These are phyloP conservation scores for Phoeniculus purpureus DNA, from an alignment of 2,797 vertebrate genomes.

Conservation along the genomic window DNA sequence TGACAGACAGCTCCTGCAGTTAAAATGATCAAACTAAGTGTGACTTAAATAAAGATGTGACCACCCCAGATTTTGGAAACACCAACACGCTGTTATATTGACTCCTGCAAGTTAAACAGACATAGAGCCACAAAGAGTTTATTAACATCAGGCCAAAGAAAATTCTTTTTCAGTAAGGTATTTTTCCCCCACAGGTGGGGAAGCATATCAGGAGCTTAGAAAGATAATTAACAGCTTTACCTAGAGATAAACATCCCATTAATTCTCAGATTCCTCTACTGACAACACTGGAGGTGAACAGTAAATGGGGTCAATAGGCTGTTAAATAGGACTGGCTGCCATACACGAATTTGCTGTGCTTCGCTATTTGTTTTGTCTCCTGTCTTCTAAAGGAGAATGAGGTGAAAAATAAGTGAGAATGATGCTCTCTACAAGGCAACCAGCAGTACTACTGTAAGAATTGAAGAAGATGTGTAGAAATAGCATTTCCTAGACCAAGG, in stretches of 20 bases:
- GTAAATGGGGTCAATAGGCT: background rate
- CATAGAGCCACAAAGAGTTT: conserved; percentile 1
- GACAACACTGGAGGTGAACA: background rate
- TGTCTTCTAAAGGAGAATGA: background rate
- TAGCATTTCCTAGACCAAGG: background rate
- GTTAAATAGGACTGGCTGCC: background rate
- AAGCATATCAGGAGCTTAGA: background rate
- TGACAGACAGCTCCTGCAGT: background rate
- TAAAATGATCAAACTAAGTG: conserved; percentile 21
- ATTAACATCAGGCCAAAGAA: conserved; percentile 9
- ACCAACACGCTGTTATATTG: background rate
- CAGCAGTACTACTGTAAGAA: background rate
- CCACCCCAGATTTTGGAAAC: conserved; percentile 10
- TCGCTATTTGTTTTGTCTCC: background rate
- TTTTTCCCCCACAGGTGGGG: background rate
- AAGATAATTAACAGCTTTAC: conserved; percentile 32
- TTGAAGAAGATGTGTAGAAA: background rate
- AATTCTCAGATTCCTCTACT: background rate
- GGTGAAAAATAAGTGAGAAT: background rate
- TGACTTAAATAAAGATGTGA: background rate
- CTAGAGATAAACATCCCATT: background rate
- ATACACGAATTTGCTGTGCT: background rate
- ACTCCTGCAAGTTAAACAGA: background rate
- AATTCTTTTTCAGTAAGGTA: background rate
- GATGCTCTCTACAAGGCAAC: background rate